Conservation (phyloP, 2,888 invertebrate species). For the Kryphioiulus occultus region DNA sequence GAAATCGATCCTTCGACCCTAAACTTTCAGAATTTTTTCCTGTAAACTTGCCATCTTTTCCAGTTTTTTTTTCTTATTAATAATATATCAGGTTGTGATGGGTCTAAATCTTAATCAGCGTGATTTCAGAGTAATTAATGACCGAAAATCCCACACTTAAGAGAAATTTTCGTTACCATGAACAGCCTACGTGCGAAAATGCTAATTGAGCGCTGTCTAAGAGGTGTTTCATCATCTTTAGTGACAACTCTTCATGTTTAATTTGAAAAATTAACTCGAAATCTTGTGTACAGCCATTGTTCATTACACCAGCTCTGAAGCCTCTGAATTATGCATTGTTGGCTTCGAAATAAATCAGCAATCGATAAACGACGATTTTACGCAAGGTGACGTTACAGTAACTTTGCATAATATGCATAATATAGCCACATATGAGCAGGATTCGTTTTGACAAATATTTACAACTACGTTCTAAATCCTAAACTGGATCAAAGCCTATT, state of each 20-base stretch:
- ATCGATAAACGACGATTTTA: background rate
- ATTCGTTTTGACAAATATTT: no score
- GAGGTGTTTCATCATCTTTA: constrained; percentile 15
- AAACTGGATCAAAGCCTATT: no score
- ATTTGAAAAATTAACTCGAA: constrained; percentile 20
- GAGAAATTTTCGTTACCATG: background rate
- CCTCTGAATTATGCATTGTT: constrained; percentile 20
- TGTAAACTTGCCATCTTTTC: background rate
- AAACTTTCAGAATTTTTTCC: background rate
- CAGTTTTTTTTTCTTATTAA: background rate
- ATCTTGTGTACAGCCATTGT: background rate
- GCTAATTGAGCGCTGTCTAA: constrained; percentile 30
- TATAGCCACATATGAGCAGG: no score
- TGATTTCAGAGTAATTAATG: constrained; percentile 1
- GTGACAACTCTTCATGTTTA: constrained; percentile 20
- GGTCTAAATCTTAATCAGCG: constrained; percentile 26
- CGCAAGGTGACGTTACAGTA: background rate
- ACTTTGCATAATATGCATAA: background rate
- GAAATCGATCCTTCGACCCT: background rate
- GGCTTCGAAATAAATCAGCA: background rate
- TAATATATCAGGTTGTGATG: background rate
- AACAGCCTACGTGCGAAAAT: background rate
- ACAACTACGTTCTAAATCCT: no score
- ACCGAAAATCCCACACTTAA: background rate
- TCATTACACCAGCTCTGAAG: background rate